Conservation (phyloP, 2,797 vertebrate genomes). For the Paedocypris micromegethes region DNA sequence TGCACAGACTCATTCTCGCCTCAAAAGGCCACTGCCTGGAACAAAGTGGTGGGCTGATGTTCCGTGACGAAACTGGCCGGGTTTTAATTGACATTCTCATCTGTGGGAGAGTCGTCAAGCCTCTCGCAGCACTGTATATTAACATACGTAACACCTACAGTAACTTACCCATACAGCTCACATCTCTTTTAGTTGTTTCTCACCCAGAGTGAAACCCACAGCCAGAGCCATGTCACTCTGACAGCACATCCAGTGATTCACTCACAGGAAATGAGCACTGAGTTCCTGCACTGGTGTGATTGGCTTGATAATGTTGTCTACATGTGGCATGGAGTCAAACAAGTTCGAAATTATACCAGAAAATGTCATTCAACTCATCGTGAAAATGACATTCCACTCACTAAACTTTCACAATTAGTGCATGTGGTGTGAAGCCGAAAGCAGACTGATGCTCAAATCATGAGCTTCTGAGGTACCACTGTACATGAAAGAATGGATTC, state of each 20-base stretch:
- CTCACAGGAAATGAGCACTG: slow-evolving; percentile 25
- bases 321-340: slow-evolving; percentile 3
- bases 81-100: slow-evolving; percentile 3
- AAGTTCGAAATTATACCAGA: slow-evolving; percentile 12
- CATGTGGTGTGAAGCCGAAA: too few species aligned
- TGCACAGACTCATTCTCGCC: slow-evolving; percentile 23
- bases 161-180: neutral
- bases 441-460: too few species aligned
- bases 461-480: too few species aligned
- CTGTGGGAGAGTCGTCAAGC: neutral
- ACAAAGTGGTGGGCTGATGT: neutral
- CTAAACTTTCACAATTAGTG: too few species aligned
- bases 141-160: slow-evolving; percentile 13
- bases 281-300: slow-evolving; percentile 16
- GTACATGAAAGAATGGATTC: too few species aligned
- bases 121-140: neutral
- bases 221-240: slow-evolving; percentile 26
- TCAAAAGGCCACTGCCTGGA: slow-evolving; percentile 16
- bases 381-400: neutral
- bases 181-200: slow-evolving; percentile 1
- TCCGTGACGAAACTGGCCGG: neutral
- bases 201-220: neutral
- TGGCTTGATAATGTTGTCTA: slow-evolving; percentile 17
- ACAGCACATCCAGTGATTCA: slow-evolving; percentile 30
- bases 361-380: slow-evolving; percentile 9